A percentile compares a stretch with the other conserved stretches of the same genome.
These are phyloP conservation scores for Sialia sialis DNA, from an alignment of 2,113 vertebrate genomes.

Conservation along the genomic window DNA sequence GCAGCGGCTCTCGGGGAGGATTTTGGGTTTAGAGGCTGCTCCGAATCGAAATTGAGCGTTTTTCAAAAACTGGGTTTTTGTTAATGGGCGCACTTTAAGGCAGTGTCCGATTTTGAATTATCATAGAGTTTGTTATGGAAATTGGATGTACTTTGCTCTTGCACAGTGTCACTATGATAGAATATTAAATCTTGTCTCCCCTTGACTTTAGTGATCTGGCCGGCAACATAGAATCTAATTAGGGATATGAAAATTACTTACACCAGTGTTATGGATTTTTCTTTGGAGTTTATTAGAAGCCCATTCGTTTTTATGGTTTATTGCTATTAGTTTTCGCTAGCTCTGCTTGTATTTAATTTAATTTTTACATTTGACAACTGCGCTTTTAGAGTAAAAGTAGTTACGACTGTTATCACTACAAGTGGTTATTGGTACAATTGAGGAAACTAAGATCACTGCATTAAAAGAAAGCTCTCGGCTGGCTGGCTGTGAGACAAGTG, in stretches of 20 bases:
- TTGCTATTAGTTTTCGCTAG: neutral
- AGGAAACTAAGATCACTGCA: neutral
- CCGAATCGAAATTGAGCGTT: fast-evolving
- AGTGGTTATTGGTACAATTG: neutral
- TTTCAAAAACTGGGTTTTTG: neutral
- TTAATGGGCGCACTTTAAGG: neutral
- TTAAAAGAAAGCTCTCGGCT: neutral
- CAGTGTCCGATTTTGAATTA: neutral
- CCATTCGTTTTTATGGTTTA: neutral
- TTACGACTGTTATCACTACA: neutral
- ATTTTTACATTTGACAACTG: neutral
- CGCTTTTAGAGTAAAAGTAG: neutral
- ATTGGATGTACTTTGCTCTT: neutral
- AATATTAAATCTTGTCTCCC: neutral
- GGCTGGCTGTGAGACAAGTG: too few relatives aligned
- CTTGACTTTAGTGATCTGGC: neutral
- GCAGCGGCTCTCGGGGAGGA: neutral
- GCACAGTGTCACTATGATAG: neutral
- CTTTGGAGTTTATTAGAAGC: neutral
- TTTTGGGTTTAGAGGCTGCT: neutral
- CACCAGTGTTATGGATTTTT: neutral
- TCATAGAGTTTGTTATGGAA: neutral
- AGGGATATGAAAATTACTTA: neutral
- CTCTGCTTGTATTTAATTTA: neutral
- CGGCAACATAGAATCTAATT: neutral